Evolutionary conservation across 2,888 invertebrate genomes (phyloP).

Genomic region (Pyrochroa serraticornis): DNA sequence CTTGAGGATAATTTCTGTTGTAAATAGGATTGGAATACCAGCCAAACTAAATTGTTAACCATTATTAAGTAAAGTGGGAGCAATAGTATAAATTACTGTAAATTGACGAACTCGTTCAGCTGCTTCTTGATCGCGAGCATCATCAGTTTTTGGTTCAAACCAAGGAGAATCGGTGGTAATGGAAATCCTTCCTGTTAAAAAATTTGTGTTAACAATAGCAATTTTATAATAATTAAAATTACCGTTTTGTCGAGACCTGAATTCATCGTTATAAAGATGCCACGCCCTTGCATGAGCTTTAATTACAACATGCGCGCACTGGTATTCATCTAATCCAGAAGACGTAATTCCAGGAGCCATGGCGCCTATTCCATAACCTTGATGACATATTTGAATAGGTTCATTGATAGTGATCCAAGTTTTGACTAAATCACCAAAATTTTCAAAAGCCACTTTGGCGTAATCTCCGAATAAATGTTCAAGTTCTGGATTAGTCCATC

Average conservation of each 20-base stretch:
- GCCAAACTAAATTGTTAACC: conserved; percentile 32
- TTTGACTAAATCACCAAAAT: conserved; percentile 49
- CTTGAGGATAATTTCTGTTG: conserved; percentile 69
- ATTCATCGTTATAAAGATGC: conserved; percentile 67
- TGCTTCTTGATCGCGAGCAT: conserved; percentile 56
- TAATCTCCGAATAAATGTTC: conserved; percentile 64
- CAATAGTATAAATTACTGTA: conserved; percentile 52
- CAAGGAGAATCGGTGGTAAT: conserved; percentile 62
- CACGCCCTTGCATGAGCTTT: conserved; percentile 72
- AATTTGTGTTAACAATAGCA: too few relatives aligned
- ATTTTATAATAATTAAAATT: conserved; percentile 57
- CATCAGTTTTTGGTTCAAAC: conserved; percentile 65
- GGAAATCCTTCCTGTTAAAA: too few relatives aligned
- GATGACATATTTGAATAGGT: conserved; percentile 48
- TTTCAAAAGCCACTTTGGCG: conserved; percentile 57
- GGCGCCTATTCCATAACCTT: conserved; percentile 38
- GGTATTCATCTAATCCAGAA: conserved; percentile 62
- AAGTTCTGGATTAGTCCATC: conserved; percentile 65
- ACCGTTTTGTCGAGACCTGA: conserved; percentile 63
- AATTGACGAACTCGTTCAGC: conserved; percentile 64
- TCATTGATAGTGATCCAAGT: conserved; percentile 64
- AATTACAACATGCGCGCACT: conserved; percentile 69
- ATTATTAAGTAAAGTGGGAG: neutral
- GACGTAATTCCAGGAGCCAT: conserved; percentile 50
- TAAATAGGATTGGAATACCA: conserved; percentile 65